phyloP scores from a whole-genome alignment of 1,140 invertebrate genomes.

The Apocrypta bakeri region DNA sequence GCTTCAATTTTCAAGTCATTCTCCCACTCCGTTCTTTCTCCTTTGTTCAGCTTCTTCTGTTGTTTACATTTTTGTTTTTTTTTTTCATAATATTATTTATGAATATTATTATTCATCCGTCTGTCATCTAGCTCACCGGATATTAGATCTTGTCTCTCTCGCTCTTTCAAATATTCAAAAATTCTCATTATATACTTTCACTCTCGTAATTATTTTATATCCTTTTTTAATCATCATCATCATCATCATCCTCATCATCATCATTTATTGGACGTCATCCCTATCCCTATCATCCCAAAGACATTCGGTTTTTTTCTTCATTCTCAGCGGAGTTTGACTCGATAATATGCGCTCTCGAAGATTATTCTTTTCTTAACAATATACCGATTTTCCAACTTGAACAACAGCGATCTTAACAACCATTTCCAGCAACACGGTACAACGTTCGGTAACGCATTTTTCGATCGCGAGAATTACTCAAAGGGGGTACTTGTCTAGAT shows the following conservation, averaged over 20 bases:
- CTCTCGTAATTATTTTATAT: constrained; percentile 23
- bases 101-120: constrained; percentile 14
- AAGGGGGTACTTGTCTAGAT: constrained; percentile 30
- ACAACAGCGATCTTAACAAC: constrained; percentile 14
- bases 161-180: constrained; percentile 34
- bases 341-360: background rate
- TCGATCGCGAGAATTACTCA: constrained; percentile 15
- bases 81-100: constrained; percentile 12
- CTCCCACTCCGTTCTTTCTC: constrained; percentile 24
- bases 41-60: background rate
- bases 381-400: constrained; percentile 3
- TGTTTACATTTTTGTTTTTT: constrained; percentile 28
- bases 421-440: constrained; percentile 24
- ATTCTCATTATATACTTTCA: constrained; percentile 12
- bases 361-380: background rate
- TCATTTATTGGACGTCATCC: background rate
- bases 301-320: constrained; percentile 14
- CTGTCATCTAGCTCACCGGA: background rate
- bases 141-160: background rate
- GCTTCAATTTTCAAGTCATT: constrained; percentile 36
- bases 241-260: background rate
- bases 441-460: constrained; percentile 3
- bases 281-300: too few relatives aligned
- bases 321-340: background rate
- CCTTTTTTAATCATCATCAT: background rate